Evolutionary conservation across 2,113 vertebrate species (phyloP).

Genomic region (Sinocyclocheilus anshuiensis): DNA sequence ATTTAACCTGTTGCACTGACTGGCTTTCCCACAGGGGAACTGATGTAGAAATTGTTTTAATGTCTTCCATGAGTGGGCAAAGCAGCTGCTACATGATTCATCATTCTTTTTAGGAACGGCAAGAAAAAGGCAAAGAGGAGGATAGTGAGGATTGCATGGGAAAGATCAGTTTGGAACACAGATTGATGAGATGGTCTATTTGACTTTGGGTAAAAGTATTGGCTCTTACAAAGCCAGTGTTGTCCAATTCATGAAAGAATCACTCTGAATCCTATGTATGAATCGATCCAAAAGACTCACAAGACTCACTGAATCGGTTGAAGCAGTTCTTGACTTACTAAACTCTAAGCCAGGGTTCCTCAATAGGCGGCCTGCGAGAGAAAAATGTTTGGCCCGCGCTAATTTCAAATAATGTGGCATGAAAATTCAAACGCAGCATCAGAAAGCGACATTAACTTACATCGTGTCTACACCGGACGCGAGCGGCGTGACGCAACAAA

Average conservation of each 20-base stretch:
- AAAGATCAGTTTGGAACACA: neutral
- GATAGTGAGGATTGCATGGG: conserved; percentile 9
- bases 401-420: too few species aligned
- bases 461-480: too few species aligned
- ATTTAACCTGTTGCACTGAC: conserved; percentile 46
- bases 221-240: neutral
- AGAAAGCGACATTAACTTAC: too few species aligned
- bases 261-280: neutral
- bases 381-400: too few species aligned
- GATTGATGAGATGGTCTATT: conserved; percentile 6
- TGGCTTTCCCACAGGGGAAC: conserved; percentile 27
- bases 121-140: conserved; percentile 3
- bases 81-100: conserved; percentile 44
- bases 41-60: conserved; percentile 19
- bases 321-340: neutral
- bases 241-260: neutral
- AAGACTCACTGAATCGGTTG: too few species aligned
- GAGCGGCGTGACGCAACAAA: too few species aligned
- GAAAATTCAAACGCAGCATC: too few species aligned
- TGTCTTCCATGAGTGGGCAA: conserved; percentile 35
- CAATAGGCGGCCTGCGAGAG: too few species aligned
- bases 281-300: neutral
- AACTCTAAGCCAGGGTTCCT: neutral
- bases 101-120: conserved; percentile 22
- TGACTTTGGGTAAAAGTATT: neutral